Percentiles rank a stretch among this genome's conserved stretches.
These are phyloP conservation scores for Tetropium fuscum DNA, from an alignment of 2,888 invertebrate species.

Conservation along the genomic window DNA sequence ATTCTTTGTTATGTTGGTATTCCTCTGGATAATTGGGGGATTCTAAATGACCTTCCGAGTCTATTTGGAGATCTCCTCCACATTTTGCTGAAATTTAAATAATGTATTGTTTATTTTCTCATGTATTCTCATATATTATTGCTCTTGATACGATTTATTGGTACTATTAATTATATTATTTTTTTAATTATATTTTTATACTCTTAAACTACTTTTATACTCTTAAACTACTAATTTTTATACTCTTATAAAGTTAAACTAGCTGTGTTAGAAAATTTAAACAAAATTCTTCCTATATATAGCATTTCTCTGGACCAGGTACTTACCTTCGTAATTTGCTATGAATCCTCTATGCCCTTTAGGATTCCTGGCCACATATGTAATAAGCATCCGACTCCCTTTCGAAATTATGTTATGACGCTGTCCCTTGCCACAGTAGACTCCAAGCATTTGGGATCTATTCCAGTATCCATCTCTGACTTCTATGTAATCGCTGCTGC, in stretches of 20 bases:
- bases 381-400: conserved; percentile 91
- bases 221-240: too few species aligned
- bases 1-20: conserved; percentile 95
- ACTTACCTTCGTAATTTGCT: conserved; percentile 91
- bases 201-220: too few species aligned
- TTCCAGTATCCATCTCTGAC: conserved; percentile 96
- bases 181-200: too few species aligned
- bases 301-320: too few species aligned
- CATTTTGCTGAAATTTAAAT: conserved; percentile 81
- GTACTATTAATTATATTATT: too few species aligned
- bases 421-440: conserved; percentile 89
- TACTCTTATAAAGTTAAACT: too few species aligned
- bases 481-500: conserved; percentile 92
- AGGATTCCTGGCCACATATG: conserved; percentile 82
- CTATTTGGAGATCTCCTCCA: conserved; percentile 83
- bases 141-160: too few species aligned
- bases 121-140: too few species aligned
- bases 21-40: conserved; percentile 99
- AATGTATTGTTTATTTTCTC: too few species aligned
- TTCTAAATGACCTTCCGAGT: conserved; percentile 87
- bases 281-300: too few species aligned
- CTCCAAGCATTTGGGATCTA: conserved; percentile 88
- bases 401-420: conserved; percentile 82
- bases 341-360: conserved; percentile 86
- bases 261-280: too few species aligned